These are phyloP conservation scores for Bombylius discolor DNA, from an alignment of 2,888 invertebrate species.

Conservation along the genomic window DNA sequence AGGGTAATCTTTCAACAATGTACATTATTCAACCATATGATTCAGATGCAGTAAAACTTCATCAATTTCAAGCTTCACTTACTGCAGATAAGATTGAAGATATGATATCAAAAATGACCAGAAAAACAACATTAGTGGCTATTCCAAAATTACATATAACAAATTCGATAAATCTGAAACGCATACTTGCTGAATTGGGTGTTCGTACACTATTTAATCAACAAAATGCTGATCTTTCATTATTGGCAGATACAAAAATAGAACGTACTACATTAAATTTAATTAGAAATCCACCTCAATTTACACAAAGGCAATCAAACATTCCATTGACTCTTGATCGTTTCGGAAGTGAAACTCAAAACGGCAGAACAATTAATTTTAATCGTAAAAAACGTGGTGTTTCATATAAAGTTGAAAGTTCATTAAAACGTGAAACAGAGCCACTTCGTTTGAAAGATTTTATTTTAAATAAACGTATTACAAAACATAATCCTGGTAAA, in stretches of 20 bases:
- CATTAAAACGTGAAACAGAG: slow-evolving; percentile 7
- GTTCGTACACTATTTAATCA: slow-evolving; percentile 50
- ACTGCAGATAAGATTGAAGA: slow-evolving; percentile 35
- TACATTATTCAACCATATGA: slow-evolving; percentile 49
- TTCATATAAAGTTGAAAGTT: slow-evolving; percentile 20
- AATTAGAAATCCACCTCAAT: slow-evolving; percentile 1
- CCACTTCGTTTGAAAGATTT: slow-evolving; percentile 20
- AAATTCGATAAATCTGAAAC: slow-evolving; percentile 42
- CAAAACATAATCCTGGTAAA: slow-evolving; percentile 20
- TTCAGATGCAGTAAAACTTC: slow-evolving; percentile 37
- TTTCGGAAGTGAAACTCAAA: background rate
- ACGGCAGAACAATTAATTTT: background rate
- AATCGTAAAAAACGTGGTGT: slow-evolving; percentile 15
- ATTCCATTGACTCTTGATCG: background rate
- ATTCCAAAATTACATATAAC: slow-evolving; percentile 59
- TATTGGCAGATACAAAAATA: slow-evolving; percentile 37
- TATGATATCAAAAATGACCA: slow-evolving; percentile 29
- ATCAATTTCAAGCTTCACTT: slow-evolving; percentile 36
- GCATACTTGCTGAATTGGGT: slow-evolving; percentile 44
- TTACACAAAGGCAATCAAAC: background rate
- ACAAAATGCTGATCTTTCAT: slow-evolving; percentile 49
- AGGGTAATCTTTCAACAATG: slow-evolving; percentile 47
- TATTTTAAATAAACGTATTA: slow-evolving; percentile 21
- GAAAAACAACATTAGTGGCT: slow-evolving; percentile 40
- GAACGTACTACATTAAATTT: background rate